Conservation (phyloP, 2,888 invertebrate genomes). For the Macrophya annulata region DNA sequence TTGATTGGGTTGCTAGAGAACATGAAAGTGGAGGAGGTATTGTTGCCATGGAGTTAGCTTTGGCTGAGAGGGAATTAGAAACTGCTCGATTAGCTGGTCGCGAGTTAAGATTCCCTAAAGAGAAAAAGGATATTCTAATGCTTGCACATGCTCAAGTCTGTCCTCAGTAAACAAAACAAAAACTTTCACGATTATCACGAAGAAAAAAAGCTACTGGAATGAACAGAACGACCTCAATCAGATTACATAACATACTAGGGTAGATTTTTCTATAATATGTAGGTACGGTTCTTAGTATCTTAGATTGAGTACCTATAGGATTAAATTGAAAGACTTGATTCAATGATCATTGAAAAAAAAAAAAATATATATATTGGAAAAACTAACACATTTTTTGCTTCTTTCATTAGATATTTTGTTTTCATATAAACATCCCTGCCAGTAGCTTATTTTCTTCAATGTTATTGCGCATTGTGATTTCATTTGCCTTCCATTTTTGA, state of each 20-base stretch:
- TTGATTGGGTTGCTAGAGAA: slow-evolving; percentile 95
- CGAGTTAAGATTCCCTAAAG: slow-evolving; percentile 96
- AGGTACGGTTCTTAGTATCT: neutral
- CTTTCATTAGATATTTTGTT: neutral
- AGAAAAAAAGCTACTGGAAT: slow-evolving; percentile 20
- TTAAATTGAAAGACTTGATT: slow-evolving; percentile 5
- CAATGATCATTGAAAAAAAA: neutral
- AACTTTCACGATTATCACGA: neutral
- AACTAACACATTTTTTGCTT: slow-evolving; percentile 2
- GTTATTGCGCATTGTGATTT: slow-evolving; percentile 42
- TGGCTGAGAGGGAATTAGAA: slow-evolving; percentile 93
- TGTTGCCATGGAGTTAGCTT: slow-evolving; percentile 89
- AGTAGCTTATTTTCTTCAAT: slow-evolving; percentile 39
- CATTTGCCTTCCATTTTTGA: slow-evolving; percentile 38
- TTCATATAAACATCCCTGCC: slow-evolving; percentile 4
- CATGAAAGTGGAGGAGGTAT: slow-evolving; percentile 88
- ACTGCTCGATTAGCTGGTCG: slow-evolving; percentile 93
- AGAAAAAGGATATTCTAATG: slow-evolving; percentile 96
- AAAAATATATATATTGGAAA: too few relatives aligned
- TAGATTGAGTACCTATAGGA: neutral
- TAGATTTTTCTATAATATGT: neutral
- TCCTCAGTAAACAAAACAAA: slow-evolving; percentile 71
- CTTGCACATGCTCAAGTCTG: slow-evolving; percentile 92
- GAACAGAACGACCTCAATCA: neutral
- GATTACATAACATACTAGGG: neutral